Conservation (phyloP, 2,888 invertebrate genomes). For the Drosophila suboccidentalis region DNA sequence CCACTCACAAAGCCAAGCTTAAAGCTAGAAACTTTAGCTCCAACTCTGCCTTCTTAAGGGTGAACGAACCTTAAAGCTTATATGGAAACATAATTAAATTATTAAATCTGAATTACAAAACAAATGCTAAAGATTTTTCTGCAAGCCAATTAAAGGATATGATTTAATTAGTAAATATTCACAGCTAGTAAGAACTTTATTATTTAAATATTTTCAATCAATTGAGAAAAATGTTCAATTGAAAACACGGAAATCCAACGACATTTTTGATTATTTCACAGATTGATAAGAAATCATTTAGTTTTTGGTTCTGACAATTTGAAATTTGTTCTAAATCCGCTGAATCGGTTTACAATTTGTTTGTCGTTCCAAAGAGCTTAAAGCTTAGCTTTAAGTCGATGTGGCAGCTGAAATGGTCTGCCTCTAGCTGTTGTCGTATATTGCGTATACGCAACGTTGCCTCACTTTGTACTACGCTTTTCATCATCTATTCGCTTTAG, state of each 20-base stretch:
- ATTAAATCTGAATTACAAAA: not conserved
- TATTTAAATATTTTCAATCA: no score
- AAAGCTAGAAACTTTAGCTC: not conserved
- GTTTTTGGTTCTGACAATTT: not conserved
- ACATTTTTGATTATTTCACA: no score
- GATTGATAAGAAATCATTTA: not conserved
- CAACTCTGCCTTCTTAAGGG: not conserved
- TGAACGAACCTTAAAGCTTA: not conserved
- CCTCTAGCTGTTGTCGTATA: conserved; percentile 12
- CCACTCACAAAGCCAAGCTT: conserved; percentile 8
- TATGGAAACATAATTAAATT: not conserved
- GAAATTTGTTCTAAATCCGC: not conserved
- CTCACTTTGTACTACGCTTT: conserved; percentile 10
- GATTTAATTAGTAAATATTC: no score
- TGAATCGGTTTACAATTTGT: conserved; percentile 16
- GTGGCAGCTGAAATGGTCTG: conserved; percentile 8
- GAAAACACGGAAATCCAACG: no score
- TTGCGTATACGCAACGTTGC: conserved; percentile 54
- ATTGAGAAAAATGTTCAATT: no score
- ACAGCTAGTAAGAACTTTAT: no score
- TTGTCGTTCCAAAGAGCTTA: conserved; percentile 16
- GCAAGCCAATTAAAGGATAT: no score
- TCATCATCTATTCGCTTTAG: conserved; percentile 9
- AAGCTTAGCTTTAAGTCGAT: conserved; percentile 6
- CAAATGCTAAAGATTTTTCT: no score